phyloP scores from a whole-genome alignment of 1,140 invertebrate species.

The Hormaphis cornu region DNA sequence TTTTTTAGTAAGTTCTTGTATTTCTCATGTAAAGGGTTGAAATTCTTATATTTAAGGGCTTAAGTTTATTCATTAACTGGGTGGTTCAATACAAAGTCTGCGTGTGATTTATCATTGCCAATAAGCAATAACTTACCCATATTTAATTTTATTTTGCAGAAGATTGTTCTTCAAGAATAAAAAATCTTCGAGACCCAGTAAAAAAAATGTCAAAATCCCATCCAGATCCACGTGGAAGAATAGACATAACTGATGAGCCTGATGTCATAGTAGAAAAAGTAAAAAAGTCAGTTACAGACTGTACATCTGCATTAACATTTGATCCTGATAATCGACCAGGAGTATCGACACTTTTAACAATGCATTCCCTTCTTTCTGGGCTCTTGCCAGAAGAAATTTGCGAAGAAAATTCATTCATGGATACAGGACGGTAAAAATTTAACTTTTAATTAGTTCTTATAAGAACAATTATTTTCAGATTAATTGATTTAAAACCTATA shows the following conservation, averaged over 20 bases:
- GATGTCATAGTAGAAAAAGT: constrained; percentile 71
- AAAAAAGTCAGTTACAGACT: constrained; percentile 88
- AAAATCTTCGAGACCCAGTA: constrained; percentile 69
- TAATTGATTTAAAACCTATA: too few species aligned
- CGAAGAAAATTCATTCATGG: constrained; percentile 53
- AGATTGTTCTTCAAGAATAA: constrained; percentile 47
- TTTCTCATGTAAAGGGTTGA: too few species aligned
- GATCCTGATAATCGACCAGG: constrained; percentile 69
- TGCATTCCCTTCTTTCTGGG: constrained; percentile 68
- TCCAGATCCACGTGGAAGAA: constrained; percentile 60
- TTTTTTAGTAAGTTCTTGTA: too few species aligned
- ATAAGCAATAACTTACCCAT: too few species aligned
- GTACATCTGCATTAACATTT: constrained; percentile 70
- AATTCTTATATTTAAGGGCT: too few species aligned
- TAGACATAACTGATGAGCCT: constrained; percentile 70
- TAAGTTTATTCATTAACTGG: too few species aligned
- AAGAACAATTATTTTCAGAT: too few species aligned
- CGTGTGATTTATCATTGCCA: too few species aligned
- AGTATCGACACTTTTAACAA: constrained; percentile 76
- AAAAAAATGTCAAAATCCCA: constrained; percentile 99
- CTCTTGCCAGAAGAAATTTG: constrained; percentile 61
- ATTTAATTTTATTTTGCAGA: constrained; percentile 34
- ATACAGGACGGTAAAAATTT: constrained; percentile 57
- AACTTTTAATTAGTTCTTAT: neutral
- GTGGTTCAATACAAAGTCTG: too few species aligned